phyloP scores from a whole-genome alignment of 1,140 invertebrate genomes.

The Bactericera cockerelli region DNA sequence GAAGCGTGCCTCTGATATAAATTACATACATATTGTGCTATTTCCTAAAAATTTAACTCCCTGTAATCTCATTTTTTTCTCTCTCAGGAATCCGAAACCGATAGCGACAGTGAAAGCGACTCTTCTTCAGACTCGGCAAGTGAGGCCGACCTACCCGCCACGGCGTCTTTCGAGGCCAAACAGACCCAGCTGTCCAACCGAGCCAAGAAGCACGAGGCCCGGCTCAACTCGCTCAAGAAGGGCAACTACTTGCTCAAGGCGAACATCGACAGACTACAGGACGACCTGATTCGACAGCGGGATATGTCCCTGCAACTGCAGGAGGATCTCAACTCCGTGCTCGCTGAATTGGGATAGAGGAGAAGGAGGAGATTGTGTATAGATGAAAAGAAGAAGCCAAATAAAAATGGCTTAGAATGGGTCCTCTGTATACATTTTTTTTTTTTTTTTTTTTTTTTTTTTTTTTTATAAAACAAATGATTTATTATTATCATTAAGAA shows the following conservation, averaged over 20 bases:
- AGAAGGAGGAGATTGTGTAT: no score
- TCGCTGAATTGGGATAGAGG: slow-evolving; percentile 50
- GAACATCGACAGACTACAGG: slow-evolving; percentile 67
- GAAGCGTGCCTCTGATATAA: no score
- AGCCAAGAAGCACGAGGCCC: slow-evolving; percentile 53
- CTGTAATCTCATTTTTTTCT: not conserved
- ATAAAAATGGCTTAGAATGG: no score
- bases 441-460: no score
- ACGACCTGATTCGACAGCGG: slow-evolving; percentile 63
- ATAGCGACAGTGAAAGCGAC: slow-evolving; percentile 37
- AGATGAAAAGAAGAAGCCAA: no score
- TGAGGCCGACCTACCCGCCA: slow-evolving; percentile 42
- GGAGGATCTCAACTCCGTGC: slow-evolving; percentile 64
- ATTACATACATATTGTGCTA: no score
- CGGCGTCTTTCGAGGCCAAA: slow-evolving; percentile 42
- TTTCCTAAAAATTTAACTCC: no score
- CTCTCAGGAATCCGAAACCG: slow-evolving; percentile 34
- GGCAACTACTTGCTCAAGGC: slow-evolving; percentile 70
- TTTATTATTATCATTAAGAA: no score
- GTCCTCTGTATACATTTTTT: no score
- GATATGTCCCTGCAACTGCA: slow-evolving; percentile 56
- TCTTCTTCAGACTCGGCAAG: slow-evolving; percentile 33
- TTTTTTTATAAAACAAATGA: no score
- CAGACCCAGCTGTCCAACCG: slow-evolving; percentile 41
- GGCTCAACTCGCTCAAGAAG: slow-evolving; percentile 61